A percentile compares a stretch with the other conserved stretches of the same genome.
phyloP scores from a whole-genome alignment of 1,140 invertebrate species.

The Eubasilissa regina region DNA sequence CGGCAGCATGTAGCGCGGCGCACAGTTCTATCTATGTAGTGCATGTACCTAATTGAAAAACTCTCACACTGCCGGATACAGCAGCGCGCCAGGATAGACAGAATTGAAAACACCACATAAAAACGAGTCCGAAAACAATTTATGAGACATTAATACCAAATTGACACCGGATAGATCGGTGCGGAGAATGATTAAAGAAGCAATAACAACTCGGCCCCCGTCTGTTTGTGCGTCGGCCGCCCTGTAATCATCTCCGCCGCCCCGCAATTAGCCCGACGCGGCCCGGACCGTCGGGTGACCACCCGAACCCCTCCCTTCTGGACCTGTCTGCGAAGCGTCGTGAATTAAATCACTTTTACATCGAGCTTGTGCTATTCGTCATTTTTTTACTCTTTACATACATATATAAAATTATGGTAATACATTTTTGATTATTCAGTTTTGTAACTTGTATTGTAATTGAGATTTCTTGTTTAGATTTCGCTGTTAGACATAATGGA shows the following conservation, averaged over 20 bases:
- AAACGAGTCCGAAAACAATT: conserved; percentile 46
- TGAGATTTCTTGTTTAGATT: too few species aligned
- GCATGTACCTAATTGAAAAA: background rate
- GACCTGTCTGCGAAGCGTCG: background rate
- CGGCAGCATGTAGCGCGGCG: too few species aligned
- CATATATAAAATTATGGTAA: too few species aligned
- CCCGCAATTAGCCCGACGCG: conserved; percentile 20
- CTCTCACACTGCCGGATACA: conserved; percentile 38
- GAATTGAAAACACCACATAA: conserved; percentile 29
- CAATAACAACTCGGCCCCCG: conserved; percentile 41
- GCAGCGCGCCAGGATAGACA: conserved; percentile 32
- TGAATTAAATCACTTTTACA: background rate
- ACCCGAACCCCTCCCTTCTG: background rate
- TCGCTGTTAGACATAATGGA: too few species aligned
- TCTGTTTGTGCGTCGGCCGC: conserved; percentile 25
- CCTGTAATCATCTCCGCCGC: conserved; percentile 43
- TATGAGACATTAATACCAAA: conserved; percentile 48
- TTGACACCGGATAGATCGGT: conserved; percentile 47
- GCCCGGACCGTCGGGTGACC: background rate
- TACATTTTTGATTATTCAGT: too few species aligned
- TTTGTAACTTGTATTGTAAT: too few species aligned
- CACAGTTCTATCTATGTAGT: too few species aligned
- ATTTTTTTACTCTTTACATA: too few species aligned
- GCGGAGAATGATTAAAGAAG: conserved; percentile 45
- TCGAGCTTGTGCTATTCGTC: background rate